Conservation (phyloP, 2,888 invertebrate species). For the Rosalia funebris region DNA sequence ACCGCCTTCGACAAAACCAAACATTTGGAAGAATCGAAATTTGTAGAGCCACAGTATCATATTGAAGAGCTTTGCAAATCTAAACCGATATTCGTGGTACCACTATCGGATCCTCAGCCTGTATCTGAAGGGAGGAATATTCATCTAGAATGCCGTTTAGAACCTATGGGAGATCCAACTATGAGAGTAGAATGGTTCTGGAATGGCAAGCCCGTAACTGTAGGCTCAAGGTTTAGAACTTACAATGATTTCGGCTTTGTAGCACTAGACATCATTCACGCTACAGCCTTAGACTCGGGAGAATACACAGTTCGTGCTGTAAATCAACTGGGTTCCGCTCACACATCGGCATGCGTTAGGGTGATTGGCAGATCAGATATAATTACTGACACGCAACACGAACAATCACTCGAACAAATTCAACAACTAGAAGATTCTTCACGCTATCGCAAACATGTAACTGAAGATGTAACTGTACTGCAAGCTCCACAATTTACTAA, state of each 20-base stretch:
- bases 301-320: conserved; percentile 95
- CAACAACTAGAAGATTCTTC: conserved; percentile 87
- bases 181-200: conserved; percentile 97
- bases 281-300: conserved; percentile 93
- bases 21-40: conserved; percentile 85
- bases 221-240: conserved; percentile 92
- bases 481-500: conserved; percentile 90
- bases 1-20: conserved; percentile 88
- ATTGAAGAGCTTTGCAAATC: conserved; percentile 94
- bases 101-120: conserved; percentile 86
- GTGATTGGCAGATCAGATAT: conserved; percentile 85
- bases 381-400: conserved; percentile 90
- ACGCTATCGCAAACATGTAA: conserved; percentile 74
- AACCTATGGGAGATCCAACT: conserved; percentile 95
- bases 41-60: conserved; percentile 87
- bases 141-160: conserved; percentile 89
- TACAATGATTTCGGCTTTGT: conserved; percentile 98
- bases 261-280: conserved; percentile 93
- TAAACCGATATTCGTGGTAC: conserved; percentile 93
- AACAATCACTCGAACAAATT: conserved; percentile 91
- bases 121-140: conserved; percentile 89
- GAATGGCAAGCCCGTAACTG: conserved; percentile 88
- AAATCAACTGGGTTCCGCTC: conserved; percentile 92
- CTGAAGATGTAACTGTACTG: conserved; percentile 84
- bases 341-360: conserved; percentile 89